These are phyloP conservation scores for Chaetodon auriga DNA, from an alignment of 2,113 vertebrate species.

Conservation along the genomic window DNA sequence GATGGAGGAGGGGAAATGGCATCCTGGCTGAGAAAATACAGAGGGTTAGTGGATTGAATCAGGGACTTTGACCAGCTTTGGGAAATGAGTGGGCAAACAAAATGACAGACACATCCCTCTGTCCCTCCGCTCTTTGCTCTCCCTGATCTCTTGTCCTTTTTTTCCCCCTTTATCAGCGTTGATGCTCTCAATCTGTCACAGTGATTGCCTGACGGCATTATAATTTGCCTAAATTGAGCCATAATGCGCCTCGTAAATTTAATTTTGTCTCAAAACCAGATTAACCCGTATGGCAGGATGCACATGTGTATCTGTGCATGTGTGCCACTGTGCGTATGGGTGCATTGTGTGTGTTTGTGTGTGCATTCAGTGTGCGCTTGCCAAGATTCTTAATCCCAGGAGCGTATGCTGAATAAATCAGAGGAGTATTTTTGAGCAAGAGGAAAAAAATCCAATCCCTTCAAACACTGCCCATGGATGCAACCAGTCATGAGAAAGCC, in stretches of 20 bases:
- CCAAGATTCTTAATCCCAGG: conserved; percentile 71
- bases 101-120: conserved; percentile 48
- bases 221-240: conserved; percentile 77
- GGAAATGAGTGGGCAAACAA: conserved; percentile 57
- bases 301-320: conserved; percentile 40
- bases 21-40: conserved; percentile 27
- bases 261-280: conserved; percentile 78
- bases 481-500: conserved; percentile 37
- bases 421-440: conserved; percentile 48
- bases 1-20: conserved; percentile 23
- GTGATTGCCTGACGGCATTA: conserved; percentile 59
- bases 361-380: conserved; percentile 56
- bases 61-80: conserved; percentile 62
- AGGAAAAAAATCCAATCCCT: conserved; percentile 49
- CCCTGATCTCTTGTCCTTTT: conserved; percentile 43
- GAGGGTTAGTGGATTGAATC: conserved; percentile 50
- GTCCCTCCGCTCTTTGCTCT: conserved; percentile 52
- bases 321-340: conserved; percentile 20
- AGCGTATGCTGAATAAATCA: conserved; percentile 69
- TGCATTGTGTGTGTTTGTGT: conserved; percentile 33
- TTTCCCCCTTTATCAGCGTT: conserved; percentile 32
- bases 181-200: conserved; percentile 78
- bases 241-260: conserved; percentile 73
- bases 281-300: conserved; percentile 69
- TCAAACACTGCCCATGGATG: conserved; percentile 52